Percentiles rank a stretch among this genome's conserved stretches.
phyloP scores from a whole-genome alignment of 1,140 invertebrate species.

The Magallana angulata region DNA sequence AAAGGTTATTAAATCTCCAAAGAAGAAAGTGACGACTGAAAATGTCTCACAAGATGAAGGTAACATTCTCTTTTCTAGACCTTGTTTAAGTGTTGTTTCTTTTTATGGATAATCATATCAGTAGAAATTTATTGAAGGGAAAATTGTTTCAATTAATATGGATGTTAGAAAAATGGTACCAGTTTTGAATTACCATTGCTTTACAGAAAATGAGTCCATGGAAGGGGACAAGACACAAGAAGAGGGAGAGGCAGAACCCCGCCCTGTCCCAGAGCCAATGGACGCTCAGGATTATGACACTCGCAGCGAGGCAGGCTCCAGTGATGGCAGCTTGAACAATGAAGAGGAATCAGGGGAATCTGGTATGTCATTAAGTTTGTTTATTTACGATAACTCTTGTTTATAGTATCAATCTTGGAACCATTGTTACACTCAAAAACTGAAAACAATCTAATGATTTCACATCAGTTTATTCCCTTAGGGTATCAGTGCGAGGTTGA shows the following conservation, averaged over 20 bases:
- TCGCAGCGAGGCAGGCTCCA: constrained; percentile 73
- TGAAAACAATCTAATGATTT: too few species aligned
- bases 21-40: constrained; percentile 6
- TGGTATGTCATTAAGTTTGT: neutral
- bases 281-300: constrained; percentile 72
- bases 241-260: constrained; percentile 13
- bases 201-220: constrained; percentile 58
- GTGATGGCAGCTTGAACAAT: constrained; percentile 54
- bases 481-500: too few species aligned
- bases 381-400: too few species aligned
- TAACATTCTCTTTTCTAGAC: neutral
- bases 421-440: too few species aligned
- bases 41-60: constrained; percentile 24
- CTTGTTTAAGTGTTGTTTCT: constrained; percentile 33
- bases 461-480: too few species aligned
- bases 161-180: too few species aligned
- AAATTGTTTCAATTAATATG: too few species aligned
- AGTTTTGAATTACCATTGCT: constrained; percentile 42
- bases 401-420: too few species aligned
- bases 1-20: constrained; percentile 4
- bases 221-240: constrained; percentile 40
- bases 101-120: constrained; percentile 35
- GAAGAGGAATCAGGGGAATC: constrained; percentile 49
- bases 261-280: constrained; percentile 33
- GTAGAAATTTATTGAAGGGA: too few species aligned